Percentiles rank a stretch among this genome's conserved stretches.
Conservation (phyloP, 1,140 invertebrate genomes). For the Mamestra configurata region DNA sequence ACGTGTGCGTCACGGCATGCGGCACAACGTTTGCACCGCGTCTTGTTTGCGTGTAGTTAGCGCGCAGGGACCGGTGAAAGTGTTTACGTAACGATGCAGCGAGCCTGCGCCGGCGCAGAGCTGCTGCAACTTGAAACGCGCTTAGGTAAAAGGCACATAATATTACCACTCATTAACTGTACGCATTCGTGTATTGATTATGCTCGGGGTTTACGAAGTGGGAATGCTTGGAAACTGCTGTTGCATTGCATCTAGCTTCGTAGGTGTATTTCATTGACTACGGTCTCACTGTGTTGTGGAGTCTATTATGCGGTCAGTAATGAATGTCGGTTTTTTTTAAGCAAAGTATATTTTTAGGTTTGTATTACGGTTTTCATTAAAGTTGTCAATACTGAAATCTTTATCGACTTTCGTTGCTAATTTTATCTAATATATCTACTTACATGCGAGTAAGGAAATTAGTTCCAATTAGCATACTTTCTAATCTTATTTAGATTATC, state of each 20-base stretch:
- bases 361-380: too few relatives aligned
- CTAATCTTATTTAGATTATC: too few relatives aligned
- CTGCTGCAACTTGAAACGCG: slow-evolving; percentile 57
- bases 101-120: slow-evolving; percentile 52
- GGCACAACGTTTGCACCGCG: slow-evolving; percentile 59
- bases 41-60: slow-evolving; percentile 69
- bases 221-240: neutral
- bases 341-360: too few relatives aligned
- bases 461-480: too few relatives aligned
- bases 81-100: slow-evolving; percentile 81
- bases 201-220: neutral
- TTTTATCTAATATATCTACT: too few relatives aligned
- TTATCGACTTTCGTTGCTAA: too few relatives aligned
- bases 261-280: too few relatives aligned
- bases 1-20: slow-evolving; percentile 70
- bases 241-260: neutral
- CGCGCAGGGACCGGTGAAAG: slow-evolving; percentile 73
- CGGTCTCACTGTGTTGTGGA: too few relatives aligned
- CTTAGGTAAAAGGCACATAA: slow-evolving; percentile 46
- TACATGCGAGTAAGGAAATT: too few relatives aligned
- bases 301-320: too few relatives aligned
- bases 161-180: slow-evolving; percentile 22
- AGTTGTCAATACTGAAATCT: too few relatives aligned
- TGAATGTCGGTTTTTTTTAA: too few relatives aligned
- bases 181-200: neutral